Evolutionary conservation across 2,797 vertebrate species (phyloP).

Genomic region (Allenopithecus nigroviridis): DNA sequence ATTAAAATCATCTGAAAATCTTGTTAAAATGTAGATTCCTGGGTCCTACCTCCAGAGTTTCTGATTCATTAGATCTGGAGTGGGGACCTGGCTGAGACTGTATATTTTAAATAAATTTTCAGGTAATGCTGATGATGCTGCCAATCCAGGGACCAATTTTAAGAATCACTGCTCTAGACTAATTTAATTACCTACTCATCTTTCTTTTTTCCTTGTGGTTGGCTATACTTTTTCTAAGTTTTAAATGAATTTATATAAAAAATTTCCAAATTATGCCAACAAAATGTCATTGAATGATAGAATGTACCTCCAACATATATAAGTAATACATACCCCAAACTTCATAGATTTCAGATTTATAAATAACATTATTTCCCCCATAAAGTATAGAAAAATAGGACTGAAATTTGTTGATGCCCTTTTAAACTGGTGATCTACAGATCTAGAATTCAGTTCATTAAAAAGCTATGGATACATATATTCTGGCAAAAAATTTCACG

Average conservation of each 20-base stretch:
- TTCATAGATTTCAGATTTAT: conserved; percentile 1
- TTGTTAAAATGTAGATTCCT: not conserved
- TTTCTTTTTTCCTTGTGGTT: not conserved
- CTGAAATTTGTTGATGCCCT: not conserved
- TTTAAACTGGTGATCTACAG: not conserved
- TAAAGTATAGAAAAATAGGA: not conserved
- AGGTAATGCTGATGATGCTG: not conserved
- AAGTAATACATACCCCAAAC: not conserved
- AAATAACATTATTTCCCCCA: not conserved
- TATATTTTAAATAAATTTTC: not conserved
- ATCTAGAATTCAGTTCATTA: not conserved
- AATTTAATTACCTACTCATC: not conserved
- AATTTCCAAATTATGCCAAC: not conserved
- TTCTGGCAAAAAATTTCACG: not conserved
- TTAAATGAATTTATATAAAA: not conserved
- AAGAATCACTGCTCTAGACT: not conserved
- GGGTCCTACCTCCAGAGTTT: not conserved
- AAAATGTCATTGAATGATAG: not conserved
- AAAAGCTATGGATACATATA: not conserved
- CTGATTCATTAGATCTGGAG: not conserved
- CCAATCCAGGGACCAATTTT: not conserved
- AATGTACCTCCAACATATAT: not conserved
- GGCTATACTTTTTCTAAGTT: not conserved
- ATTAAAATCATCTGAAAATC: not conserved
- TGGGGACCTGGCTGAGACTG: not conserved